These are phyloP conservation scores for Thunnus thynnus DNA, from an alignment of 2,113 vertebrate genomes.

Conservation along the genomic window DNA sequence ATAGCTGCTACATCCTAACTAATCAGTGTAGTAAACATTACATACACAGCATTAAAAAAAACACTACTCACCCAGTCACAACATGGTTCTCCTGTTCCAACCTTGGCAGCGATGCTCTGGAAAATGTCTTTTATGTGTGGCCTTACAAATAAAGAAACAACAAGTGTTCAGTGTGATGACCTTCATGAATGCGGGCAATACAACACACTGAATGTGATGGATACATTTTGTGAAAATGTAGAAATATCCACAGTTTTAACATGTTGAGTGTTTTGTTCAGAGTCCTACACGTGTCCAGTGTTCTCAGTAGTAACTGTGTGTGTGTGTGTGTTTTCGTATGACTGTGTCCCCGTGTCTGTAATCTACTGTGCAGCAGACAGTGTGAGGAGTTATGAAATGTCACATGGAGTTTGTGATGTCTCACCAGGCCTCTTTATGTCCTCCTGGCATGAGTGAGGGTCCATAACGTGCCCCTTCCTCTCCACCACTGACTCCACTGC, in stretches of 20 bases:
- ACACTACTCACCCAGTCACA: constrained; percentile 95
- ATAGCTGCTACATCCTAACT: not conserved
- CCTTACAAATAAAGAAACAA: constrained; percentile 80
- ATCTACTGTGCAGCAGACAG: not conserved
- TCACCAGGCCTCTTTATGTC: constrained; percentile 95
- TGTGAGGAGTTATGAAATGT: not conserved
- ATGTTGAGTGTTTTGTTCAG: too few species aligned
- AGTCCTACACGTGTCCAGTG: not conserved
- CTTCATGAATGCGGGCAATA: fast-evolving
- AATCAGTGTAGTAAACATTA: not conserved
- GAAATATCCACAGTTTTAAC: not conserved
- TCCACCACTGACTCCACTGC: constrained; percentile 97
- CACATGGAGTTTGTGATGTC: constrained; percentile 24
- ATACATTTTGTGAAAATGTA: too few species aligned
- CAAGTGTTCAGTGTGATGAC: not conserved
- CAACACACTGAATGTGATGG: too few species aligned
- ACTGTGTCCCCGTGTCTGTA: not conserved
- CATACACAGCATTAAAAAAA: not conserved
- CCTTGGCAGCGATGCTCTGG: constrained; percentile 96
- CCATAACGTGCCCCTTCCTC: constrained; percentile 96
- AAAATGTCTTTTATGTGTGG: constrained; percentile 97
- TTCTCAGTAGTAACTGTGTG: not conserved
- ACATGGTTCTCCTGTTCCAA: constrained; percentile 95
- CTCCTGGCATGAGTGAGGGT: constrained; percentile 97
- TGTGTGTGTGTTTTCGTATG: not conserved